Base-by-base conservation (phyloP, 2,113 vertebrate genomes). In the Heterochromis multidens region DNA sequence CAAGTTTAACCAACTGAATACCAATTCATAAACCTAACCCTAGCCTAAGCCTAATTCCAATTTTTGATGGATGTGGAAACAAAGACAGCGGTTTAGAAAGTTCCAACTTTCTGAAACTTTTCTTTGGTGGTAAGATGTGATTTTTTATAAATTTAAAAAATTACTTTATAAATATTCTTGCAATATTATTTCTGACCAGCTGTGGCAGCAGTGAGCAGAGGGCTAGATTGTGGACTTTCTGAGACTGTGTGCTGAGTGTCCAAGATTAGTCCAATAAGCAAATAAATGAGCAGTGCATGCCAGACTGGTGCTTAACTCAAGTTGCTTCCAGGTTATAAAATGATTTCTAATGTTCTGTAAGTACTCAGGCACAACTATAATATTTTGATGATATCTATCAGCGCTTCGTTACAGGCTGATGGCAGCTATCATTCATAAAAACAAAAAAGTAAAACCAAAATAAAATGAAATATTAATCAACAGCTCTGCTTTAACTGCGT, bases 401-500 rank as follows among this genome's bases (percentile, higher is more conserved):
- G 56, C 23, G 14, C 46, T 14, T n/a, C 3, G 54, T 46, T 57
- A 21, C 59, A 65, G 23, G 33, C 82, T 54, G 5, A 14, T 40
- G 46, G 78, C 70, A 16, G 21, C 58, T 3, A 49, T 37, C 67
- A 31, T 12, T 37, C 63, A 17, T 2, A 17, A 23, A 3, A 54
- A 2, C 17, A 72, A 31, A 23, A 33, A 58, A 72, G 19, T 6
- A 29, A 70, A 19, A 46, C 14, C 37, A 70, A 70, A 46, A 70
- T 27, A 0, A n/a, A n/a, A 59, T 4, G 7, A 58, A 4, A 63
- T 16, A 77, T 67, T 14, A 25, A 62, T 43, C 9, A 19, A 57
- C 67, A 72, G 59, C 81, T 80, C 84, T 9, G 27, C 4, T 57
- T 67, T 54, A 33, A 54, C 70, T 9, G 27, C 10, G 6, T 54